Evolutionary conservation across 2,888 invertebrate species (phyloP).

Genomic region (Drosophila parthenogenetica): DNA sequence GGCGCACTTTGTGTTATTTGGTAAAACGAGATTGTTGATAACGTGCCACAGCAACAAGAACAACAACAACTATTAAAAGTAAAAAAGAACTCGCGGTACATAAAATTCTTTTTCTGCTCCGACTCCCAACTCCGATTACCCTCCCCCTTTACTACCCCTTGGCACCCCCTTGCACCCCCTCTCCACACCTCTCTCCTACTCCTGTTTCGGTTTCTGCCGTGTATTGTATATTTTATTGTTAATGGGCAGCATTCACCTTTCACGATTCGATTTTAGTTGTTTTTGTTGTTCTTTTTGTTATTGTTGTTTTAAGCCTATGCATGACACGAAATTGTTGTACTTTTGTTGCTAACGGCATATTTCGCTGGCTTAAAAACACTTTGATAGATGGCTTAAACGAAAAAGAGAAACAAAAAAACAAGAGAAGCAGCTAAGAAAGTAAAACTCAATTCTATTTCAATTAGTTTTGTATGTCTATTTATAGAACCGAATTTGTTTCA

Average conservation of each 20-base stretch:
- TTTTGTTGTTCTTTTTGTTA: slow-evolving; percentile 27
- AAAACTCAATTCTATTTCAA: slow-evolving; percentile 27
- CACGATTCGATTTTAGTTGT: slow-evolving; percentile 38
- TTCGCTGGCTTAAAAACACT: slow-evolving; percentile 31
- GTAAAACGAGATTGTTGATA: slow-evolving; percentile 82
- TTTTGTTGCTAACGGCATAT: slow-evolving; percentile 40
- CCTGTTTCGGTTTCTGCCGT: slow-evolving; percentile 15
- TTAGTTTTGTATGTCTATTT: slow-evolving; percentile 21
- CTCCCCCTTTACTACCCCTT: neutral
- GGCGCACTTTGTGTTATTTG: slow-evolving; percentile 75
- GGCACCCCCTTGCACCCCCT: neutral
- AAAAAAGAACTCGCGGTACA: slow-evolving; percentile 44
- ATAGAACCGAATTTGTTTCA: neutral
- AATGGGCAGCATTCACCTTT: slow-evolving; percentile 63
- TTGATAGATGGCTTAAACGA: slow-evolving; percentile 17
- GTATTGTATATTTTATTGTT: slow-evolving; percentile 66
- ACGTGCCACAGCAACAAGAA: slow-evolving; percentile 60
- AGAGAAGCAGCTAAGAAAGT: slow-evolving; percentile 14
- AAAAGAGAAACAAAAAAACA: neutral
- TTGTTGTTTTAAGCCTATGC: slow-evolving; percentile 29
- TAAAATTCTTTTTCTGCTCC: slow-evolving; percentile 47
- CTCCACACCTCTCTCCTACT: slow-evolving; percentile 1
- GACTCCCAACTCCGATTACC: neutral
- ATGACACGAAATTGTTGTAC: slow-evolving; percentile 41
- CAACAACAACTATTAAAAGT: slow-evolving; percentile 49